Percentiles rank a stretch among this genome's conserved stretches.
Evolutionary conservation across 2,888 invertebrate genomes (phyloP).

Genomic region (Limnephilus auricula): DNA sequence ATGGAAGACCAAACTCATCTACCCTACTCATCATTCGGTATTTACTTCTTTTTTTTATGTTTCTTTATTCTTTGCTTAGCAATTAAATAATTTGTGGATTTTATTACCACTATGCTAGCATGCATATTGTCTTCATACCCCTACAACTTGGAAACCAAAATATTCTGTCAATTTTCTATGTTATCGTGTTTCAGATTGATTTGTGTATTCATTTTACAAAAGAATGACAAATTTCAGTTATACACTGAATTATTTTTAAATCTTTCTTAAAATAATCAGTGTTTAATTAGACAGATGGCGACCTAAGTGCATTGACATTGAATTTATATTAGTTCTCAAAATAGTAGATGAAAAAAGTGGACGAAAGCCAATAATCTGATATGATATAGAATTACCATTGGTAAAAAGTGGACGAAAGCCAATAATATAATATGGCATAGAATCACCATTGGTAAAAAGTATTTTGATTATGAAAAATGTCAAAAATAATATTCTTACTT

Average conservation of each 20-base stretch:
- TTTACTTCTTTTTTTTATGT: not conserved
- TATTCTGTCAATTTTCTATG: not conserved
- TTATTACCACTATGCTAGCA: no score
- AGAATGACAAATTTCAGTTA: not conserved
- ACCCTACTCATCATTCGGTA: not conserved
- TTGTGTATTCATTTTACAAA: not conserved
- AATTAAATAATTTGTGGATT: no score
- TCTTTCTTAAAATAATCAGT: not conserved
- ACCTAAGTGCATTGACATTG: not conserved
- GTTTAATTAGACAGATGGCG: not conserved
- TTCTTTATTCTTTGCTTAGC: no score
- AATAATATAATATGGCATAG: not conserved
- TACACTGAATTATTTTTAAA: not conserved
- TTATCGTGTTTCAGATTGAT: not conserved
- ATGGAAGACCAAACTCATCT: not conserved
- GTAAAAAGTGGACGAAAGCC: not conserved
- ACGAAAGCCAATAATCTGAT: not conserved
- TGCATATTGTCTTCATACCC: not conserved
- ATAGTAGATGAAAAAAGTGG: not conserved
- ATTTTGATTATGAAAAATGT: not conserved
- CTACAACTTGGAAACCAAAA: no score
- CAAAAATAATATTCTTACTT: conserved; percentile 20
- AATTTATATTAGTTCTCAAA: not conserved
- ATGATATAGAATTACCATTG: not conserved
- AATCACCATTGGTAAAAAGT: not conserved